Base-by-base conservation (phyloP, 2,797 vertebrate genomes). In the Alauda arvensis region DNA sequence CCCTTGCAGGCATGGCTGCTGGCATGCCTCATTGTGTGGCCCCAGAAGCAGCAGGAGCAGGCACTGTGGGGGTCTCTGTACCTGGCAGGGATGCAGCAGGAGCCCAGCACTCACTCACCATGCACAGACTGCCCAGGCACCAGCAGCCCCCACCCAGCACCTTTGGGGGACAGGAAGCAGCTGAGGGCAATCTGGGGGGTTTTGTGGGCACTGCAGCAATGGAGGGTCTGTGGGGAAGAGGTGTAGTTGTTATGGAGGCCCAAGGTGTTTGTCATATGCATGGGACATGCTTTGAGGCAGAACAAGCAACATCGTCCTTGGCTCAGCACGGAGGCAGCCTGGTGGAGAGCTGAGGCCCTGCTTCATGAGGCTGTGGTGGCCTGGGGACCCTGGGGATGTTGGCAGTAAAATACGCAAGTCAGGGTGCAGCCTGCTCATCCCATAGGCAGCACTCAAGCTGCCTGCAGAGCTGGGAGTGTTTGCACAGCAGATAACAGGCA, bases 81-180 rank as follows among this genome's bases (percentile, higher is more conserved):
- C 10, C 49, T 14, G 6, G 62, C 49, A 66, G 49, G 29, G 40
- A 40, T 82, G 55, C 63, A 59, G 83, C 18, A 39, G 42, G 39
- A 72, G 42, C n/a, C 23, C 1, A 1, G 24, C 6, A 9, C 53
- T 39, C 1, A 0, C 43, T 53, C 31, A 46, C 9, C 19, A 6
- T 8, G 4, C n/a, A 31, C 0, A 3, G 18, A 10, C 31, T 45
- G 24, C 23, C 46, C 0, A 0, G 45, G 18, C 14, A 26, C 20
- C 48, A 39, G 25, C 51, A 70, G 31, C 29, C 23, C 28, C 8
- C 19, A 28, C 7, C 19, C 43, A 71, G 57, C 26, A 40, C 33
- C 19, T 60, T 8, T 65, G 25, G 5, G 33, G 52, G 10, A 3
- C 40, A 85, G 52, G 57, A 70, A 52, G 40, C 31, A 67, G 61